Evolutionary conservation across 1,140 invertebrate genomes (phyloP), one percentile per base, ranked within the genome.

Genomic region (Bombus superbus): DNA sequence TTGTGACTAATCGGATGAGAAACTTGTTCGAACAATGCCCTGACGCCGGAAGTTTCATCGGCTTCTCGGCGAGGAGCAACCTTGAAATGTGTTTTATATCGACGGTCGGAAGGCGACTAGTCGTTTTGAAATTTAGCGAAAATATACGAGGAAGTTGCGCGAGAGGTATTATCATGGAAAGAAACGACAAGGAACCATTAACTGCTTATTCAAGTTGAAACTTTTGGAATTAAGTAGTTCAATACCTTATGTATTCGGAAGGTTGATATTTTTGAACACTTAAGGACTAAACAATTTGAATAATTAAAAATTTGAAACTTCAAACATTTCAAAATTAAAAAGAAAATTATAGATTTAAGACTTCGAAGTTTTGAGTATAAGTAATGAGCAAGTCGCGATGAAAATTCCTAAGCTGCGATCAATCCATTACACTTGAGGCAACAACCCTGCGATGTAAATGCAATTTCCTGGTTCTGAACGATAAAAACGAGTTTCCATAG

Each of bases 1-100:
- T 79, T 86, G 68, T 53, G 72, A 76, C 81, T 83, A 76, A 75
- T 76, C 38, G 62, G 81, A 76, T 76, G 72, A 53, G 40, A 83
- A 83, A 83, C 42, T 74, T 76, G n/a, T 40, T 76, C 72, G 72
- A 81, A 72, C 53, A 73, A 81, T 57, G 68, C 57, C 38, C 68
- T 38, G 64, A 5, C 35, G 42, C 9, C 73, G 79, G 68, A 81
- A 81, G 44, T 81, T 80, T 38, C 44, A 28, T 35, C 35, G 35
- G 47, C 44, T 72, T 72, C 68, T 81, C 10, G 28, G 1, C 11
- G 8, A 35, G 10, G 13, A 81, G 35, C 44, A 81, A 81, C 44
- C 35, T 81, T 81, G 66, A 81, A 81, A 71, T 40, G 35, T 28
- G 38, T 72, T 53, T 81, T 47, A 42, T 42, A 81, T 44, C 35